phyloP scores from a whole-genome alignment of 2,888 invertebrate genomes.

The Chrysolina oricalcia region DNA sequence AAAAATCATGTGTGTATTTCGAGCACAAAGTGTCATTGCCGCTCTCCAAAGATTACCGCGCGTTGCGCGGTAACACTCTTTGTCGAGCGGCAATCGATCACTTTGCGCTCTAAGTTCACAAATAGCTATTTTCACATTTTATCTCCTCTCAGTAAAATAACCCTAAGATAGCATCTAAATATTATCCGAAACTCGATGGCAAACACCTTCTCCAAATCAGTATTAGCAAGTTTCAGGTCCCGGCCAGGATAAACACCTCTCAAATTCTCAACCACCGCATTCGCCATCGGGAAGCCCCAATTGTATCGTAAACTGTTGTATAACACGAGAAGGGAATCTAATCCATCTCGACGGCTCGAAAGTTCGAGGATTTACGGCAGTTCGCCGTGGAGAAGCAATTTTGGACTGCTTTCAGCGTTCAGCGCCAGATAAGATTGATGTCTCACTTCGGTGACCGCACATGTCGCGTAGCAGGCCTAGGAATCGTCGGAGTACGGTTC shows the following conservation, averaged over 20 bases:
- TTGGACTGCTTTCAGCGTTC: slow-evolving; percentile 48
- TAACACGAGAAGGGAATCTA: slow-evolving; percentile 67
- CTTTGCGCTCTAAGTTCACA: too few species aligned
- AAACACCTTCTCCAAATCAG: neutral
- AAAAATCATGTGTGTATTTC: too few species aligned
- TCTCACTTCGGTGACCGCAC: slow-evolving; percentile 67
- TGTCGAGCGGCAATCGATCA: too few species aligned
- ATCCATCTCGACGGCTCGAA: slow-evolving; percentile 66
- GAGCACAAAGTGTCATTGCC: too few species aligned
- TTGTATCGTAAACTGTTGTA: slow-evolving; percentile 67
- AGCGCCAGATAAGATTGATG: slow-evolving; percentile 65
- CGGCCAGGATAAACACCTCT: neutral
- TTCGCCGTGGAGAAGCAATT: slow-evolving; percentile 63
- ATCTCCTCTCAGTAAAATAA: too few species aligned
- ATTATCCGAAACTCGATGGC: too few species aligned
- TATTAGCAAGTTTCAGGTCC: neutral
- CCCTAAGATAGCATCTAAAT: too few species aligned
- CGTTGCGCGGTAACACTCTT: too few species aligned
- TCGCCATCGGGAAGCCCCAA: slow-evolving; percentile 57
- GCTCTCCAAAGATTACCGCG: too few species aligned
- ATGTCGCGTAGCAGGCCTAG: slow-evolving; percentile 52
- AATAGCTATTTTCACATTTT: too few species aligned
- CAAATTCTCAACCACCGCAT: slow-evolving; percentile 1
- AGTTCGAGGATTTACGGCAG: slow-evolving; percentile 64
- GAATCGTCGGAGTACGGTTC: neutral